Conservation (phyloP, 2,888 invertebrate genomes). For the Ichneumoninae sp. region DNA sequence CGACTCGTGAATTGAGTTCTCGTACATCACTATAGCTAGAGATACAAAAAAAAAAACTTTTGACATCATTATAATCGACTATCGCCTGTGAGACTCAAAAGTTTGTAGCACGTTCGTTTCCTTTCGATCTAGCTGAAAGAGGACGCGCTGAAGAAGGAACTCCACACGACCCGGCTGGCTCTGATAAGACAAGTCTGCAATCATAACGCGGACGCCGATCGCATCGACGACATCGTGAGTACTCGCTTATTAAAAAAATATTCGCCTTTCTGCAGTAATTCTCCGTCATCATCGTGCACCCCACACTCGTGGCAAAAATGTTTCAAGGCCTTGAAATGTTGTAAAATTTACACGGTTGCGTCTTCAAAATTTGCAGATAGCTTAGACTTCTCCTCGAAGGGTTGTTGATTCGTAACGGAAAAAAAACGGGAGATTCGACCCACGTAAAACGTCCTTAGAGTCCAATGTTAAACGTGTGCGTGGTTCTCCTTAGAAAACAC, state of each 20-base stretch:
- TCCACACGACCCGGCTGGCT: conserved; percentile 91
- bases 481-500: not conserved
- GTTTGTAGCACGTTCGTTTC: conserved; percentile 51
- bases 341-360: conserved; percentile 50
- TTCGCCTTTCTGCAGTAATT: not conserved
- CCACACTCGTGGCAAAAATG: not conserved
- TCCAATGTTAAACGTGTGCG: not conserved
- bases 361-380: conserved; percentile 39
- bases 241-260: conserved; percentile 17
- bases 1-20: conserved; percentile 57
- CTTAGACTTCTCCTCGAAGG: conserved; percentile 13
- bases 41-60: conserved; percentile 1
- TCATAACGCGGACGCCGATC: conserved; percentile 87
- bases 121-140: conserved; percentile 88
- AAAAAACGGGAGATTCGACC: conserved; percentile 39
- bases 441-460: conserved; percentile 30
- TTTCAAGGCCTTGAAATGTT: not conserved
- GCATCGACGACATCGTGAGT: conserved; percentile 87
- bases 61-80: not conserved
- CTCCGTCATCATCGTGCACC: not conserved
- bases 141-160: conserved; percentile 91
- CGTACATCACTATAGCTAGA: conserved; percentile 58
- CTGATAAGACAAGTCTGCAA: conserved; percentile 89
- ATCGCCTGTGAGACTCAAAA: not conserved
- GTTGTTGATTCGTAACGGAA: conserved; percentile 51